Percentiles rank a stretch among this genome's conserved stretches.
phyloP scores from a whole-genome alignment of 2,113 vertebrate species.

The Syrrhaptes paradoxus region DNA sequence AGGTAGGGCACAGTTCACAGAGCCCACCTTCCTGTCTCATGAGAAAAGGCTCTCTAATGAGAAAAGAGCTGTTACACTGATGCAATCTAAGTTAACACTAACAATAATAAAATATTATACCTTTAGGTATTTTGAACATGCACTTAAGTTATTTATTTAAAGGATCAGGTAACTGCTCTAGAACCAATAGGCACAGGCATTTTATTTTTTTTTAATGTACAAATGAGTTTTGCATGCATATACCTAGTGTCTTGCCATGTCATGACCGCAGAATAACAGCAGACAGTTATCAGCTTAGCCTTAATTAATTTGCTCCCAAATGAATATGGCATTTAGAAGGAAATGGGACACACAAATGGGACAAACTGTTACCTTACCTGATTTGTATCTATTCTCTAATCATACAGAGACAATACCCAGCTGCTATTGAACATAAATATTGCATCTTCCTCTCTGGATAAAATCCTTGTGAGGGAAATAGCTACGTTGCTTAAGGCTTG shows the following conservation, averaged over 20 bases:
- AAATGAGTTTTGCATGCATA: not conserved
- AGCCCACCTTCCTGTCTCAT: not conserved
- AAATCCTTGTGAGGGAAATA: not conserved
- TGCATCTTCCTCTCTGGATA: not conserved
- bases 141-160: conserved; percentile 47
- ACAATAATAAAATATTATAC: not conserved
- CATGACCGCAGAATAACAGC: conserved; percentile 33
- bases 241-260: not conserved
- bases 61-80: not conserved
- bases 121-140: conserved; percentile 3
- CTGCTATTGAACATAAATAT: not conserved
- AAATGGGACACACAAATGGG: conserved; percentile 40
- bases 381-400: conserved; percentile 44
- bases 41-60: not conserved
- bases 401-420: not conserved
- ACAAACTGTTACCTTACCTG: conserved; percentile 31
- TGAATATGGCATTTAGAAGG: conserved; percentile 41
- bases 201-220: not conserved
- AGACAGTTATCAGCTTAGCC: conserved; percentile 54
- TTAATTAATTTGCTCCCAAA: conserved; percentile 67
- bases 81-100: not conserved
- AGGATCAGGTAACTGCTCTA: not conserved
- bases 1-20: not conserved
- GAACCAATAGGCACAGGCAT: not conserved
- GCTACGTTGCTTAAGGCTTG: not conserved